A percentile compares a stretch with the other conserved stretches of the same genome.
phyloP scores from a whole-genome alignment of 2,797 vertebrate genomes.

The Toxotes lorentzi region DNA sequence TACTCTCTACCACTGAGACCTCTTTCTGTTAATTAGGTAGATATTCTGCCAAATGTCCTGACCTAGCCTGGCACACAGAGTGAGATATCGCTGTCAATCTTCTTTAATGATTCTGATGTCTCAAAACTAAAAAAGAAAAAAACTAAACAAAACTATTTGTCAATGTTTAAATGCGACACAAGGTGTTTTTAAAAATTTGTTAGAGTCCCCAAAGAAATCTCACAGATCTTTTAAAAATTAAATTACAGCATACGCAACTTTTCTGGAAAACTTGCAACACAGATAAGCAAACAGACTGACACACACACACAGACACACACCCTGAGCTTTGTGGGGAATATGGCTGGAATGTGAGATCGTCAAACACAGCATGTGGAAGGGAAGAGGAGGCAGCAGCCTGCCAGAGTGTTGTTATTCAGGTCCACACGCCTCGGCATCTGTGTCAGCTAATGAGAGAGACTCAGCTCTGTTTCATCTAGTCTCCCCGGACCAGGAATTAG shows the following conservation, averaged over 20 bases:
- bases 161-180: conserved; percentile 50
- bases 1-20: neutral
- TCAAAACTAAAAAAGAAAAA: neutral
- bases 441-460: conserved; percentile 88
- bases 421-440: conserved; percentile 86
- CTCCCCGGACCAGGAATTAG: conserved; percentile 85
- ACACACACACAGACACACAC: conserved; percentile 34
- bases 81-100: neutral
- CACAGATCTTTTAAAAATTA: conserved; percentile 55
- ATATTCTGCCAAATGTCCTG: conserved; percentile 3
- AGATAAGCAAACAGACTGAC: conserved; percentile 53
- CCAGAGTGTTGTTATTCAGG: conserved; percentile 85
- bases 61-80: neutral
- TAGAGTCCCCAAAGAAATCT: conserved; percentile 53
- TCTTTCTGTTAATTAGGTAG: neutral
- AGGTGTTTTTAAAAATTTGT: conserved; percentile 49
- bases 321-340: conserved; percentile 70
- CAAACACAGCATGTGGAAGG: conserved; percentile 77
- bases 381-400: conserved; percentile 79
- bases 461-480: conserved; percentile 86
- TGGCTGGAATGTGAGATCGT: conserved; percentile 77
- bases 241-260: conserved; percentile 68
- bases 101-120: conserved; percentile 24
- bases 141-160: conserved; percentile 23
- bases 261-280: conserved; percentile 72